Conservation (phyloP, 1,140 invertebrate species). For the Leptinotarsa defecta region DNA sequence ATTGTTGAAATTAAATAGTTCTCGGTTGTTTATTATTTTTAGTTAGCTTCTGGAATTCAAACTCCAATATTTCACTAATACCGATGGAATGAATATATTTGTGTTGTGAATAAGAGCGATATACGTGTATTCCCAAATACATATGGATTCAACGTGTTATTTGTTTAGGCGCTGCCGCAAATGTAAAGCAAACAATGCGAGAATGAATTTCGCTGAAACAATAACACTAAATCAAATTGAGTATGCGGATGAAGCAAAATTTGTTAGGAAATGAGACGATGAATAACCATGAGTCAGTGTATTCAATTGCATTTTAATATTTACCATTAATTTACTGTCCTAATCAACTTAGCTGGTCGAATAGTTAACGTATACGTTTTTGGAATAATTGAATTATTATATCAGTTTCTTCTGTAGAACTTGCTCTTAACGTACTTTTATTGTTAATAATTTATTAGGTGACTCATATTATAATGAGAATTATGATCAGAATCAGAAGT, state of each 20-base stretch:
- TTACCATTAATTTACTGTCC: slow-evolving; percentile 6
- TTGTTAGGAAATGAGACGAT: slow-evolving; percentile 27
- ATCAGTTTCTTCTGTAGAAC: no score
- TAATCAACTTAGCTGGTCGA: slow-evolving; percentile 17
- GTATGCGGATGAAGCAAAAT: slow-evolving; percentile 25
- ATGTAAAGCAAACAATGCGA: slow-evolving; percentile 18
- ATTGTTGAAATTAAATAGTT: no score
- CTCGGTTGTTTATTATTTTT: no score
- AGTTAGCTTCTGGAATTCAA: no score
- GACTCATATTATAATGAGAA: no score
- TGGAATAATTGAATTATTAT: no score
- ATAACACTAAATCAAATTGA: slow-evolving; percentile 27
- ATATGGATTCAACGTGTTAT: slow-evolving; percentile 1
- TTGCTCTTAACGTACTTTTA: no score
- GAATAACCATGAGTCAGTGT: slow-evolving; percentile 23
- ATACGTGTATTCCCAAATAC: not conserved
- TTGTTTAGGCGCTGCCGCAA: slow-evolving; percentile 11
- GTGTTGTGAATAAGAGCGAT: not conserved
- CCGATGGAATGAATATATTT: not conserved
- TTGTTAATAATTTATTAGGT: no score
- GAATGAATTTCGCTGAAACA: slow-evolving; percentile 8
- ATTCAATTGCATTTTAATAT: slow-evolving; percentile 24
- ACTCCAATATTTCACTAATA: no score
- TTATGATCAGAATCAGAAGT: no score
- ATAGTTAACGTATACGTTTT: not conserved